phyloP scores from a whole-genome alignment of 2,888 invertebrate species.

The Cryptocephalus primarius region DNA sequence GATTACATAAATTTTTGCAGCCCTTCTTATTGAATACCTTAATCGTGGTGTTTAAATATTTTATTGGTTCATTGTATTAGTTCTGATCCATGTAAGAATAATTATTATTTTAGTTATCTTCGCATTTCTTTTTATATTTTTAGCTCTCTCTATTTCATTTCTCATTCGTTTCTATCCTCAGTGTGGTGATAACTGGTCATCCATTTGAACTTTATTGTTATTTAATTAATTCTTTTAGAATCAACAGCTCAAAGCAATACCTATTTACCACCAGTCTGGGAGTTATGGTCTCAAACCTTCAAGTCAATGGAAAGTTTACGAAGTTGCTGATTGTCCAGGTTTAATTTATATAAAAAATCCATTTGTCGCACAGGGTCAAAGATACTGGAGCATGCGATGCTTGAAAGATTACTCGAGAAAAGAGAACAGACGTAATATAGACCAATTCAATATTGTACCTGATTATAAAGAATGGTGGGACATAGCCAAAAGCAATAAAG shows the following conservation, averaged over 20 bases:
- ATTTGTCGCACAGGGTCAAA: constrained; percentile 65
- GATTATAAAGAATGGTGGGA: constrained; percentile 53
- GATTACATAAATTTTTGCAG: too few species aligned
- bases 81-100: too few species aligned
- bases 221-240: not conserved
- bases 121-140: too few species aligned
- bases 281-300: constrained; percentile 36
- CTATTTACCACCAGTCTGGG: constrained; percentile 8
- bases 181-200: too few species aligned
- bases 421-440: constrained; percentile 62
- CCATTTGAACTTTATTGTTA: not conserved
- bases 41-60: too few species aligned
- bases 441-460: constrained; percentile 38
- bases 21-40: too few species aligned
- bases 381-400: constrained; percentile 73
- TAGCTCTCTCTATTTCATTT: too few species aligned
- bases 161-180: too few species aligned
- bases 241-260: constrained; percentile 21
- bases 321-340: constrained; percentile 51
- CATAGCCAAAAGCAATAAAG: constrained; percentile 35
- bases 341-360: constrained; percentile 74
- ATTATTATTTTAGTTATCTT: too few species aligned
- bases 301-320: constrained; percentile 52
- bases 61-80: too few species aligned
- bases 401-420: constrained; percentile 63